Evolutionary conservation across 1,140 invertebrate species (phyloP), one percentile per base, ranked within the genome.

Genomic region (Phymastichus coffea): DNA sequence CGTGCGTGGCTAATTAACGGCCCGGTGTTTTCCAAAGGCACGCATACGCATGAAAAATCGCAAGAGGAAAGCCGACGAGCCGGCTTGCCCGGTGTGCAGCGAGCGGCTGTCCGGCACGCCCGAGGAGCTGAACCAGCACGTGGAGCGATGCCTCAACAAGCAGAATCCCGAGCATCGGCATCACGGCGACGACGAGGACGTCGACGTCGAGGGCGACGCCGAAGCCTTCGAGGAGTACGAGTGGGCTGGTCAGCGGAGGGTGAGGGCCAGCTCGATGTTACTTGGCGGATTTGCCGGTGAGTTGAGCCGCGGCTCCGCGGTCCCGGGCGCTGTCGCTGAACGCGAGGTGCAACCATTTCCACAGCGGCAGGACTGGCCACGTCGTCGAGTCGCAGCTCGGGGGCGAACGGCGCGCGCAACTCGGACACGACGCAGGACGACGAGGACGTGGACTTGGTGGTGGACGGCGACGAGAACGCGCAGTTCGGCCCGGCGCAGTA

Each of bases 401-500:
- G 75, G 70, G 12, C 58, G 2, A 54, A 47, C 43, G 41, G 58
- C 1, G 17, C 30, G 9, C 26, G 49, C 23, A 35, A 22, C 20
- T 4, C 28, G 20, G 48, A 44, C 10, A 41, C 48, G 10, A 25
- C 28, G 8, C 48, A 52, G 1, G 81, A 83, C n/a, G 91, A 94
- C 61, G 93, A 95, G 63, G 89, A 93, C 60, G 86, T 88, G 26
- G 90, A 94, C 67, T 76, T 95, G 20, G 87, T 90, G 63, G 88
- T 90, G 1, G 89, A 91, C 68, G 88, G 86, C 2, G 88, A 90
- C 73, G 88, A 90, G 52, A 82, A 83, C 0, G 84, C 86, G 25
- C 83, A 86, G 28, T 97, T 91, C 71, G 94, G 93, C 1, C 87
- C 89, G 7, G 80, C 90, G 10, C 94, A 96, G 76, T 95, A 92